Evolutionary conservation across 53 echinoderm and acorn worm genomes (phyloP), one percentile per base, ranked within the genome.

Genomic region (Antedon mediterranea): DNA sequence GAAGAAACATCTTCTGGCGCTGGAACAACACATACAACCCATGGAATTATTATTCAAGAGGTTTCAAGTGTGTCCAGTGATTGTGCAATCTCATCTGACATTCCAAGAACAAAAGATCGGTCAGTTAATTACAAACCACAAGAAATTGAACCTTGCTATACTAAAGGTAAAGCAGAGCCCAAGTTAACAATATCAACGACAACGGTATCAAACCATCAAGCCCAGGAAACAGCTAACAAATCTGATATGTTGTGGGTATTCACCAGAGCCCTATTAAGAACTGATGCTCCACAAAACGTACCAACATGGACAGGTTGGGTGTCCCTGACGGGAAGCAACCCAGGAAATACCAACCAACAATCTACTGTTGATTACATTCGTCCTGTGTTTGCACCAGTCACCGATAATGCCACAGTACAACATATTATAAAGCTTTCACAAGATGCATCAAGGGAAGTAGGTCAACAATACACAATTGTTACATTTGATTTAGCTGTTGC

Each of bases 291-390:
- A 76, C 85, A 85, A 72, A 71, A 57, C 71, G 85, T 85, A 76
- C 85, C 85, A 76, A 31, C 80, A 72, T 85, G 85, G 85, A 81
- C 80, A 71, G 85, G 85, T 42, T 85, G 85, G 85, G 80, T 85
- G 28, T 85, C 85, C 70, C 81, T 85, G 20, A 85, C 81, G 30
- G 76, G 81, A 28, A 70, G 32, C 23, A 29, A 30, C 78, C n/a
- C n/a, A n/a, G n/a, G n/a, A n/a, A 33, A 28, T 31, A 73, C 81
- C 31, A 78, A 86, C 77, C 71, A 78, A 74, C 77, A 81, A 34
- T 31, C 81, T 81, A 81, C 85, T 72, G 78, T 86, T 34, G 79
- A 82, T 43, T 86, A 86, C 34, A 78, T 82, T 82, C 86, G 86
- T 23, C 86, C 86, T 13, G 78, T 86, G 13, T 78, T 82, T 86